Percentiles rank a stretch among this genome's conserved stretches.
These are phyloP conservation scores for Lophius americanus DNA, from an alignment of 2,797 vertebrate genomes.

Conservation along the genomic window DNA sequence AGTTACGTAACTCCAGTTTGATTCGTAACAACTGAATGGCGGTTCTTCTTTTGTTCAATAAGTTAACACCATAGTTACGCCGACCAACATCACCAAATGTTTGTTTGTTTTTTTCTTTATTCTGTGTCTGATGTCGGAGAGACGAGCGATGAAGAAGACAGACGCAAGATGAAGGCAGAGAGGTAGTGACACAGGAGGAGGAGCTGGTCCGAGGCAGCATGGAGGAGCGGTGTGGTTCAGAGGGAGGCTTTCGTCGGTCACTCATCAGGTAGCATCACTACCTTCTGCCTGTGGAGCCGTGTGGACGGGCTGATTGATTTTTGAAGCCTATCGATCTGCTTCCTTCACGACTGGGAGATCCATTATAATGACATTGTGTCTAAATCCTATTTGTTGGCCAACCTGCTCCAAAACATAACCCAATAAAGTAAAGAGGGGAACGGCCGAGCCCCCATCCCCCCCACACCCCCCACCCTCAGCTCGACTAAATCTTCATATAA, in stretches of 20 bases:
- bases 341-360: constrained; percentile 67
- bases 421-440: constrained; percentile 71
- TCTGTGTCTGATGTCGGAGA: too few species aligned
- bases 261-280: constrained; percentile 30
- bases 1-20: too few species aligned
- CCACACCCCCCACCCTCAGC: constrained; percentile 16
- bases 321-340: constrained; percentile 72
- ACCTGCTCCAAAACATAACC: constrained; percentile 74
- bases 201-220: too few species aligned
- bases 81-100: too few species aligned
- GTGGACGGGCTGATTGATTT: constrained; percentile 67
- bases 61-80: too few species aligned
- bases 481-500: constrained; percentile 70
- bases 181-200: too few species aligned
- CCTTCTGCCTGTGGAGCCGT: constrained; percentile 34
- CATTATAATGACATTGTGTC: constrained; percentile 77
- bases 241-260: constrained; percentile 3
- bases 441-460: constrained; percentile 41
- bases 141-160: too few species aligned
- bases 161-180: too few species aligned
- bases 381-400: constrained; percentile 76
- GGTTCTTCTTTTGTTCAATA: too few species aligned
- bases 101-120: too few species aligned
- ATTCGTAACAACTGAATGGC: too few species aligned
- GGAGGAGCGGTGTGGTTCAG: background rate